These are phyloP conservation scores for Platyura marginata DNA, from an alignment of 1,140 invertebrate species.

Conservation along the genomic window DNA sequence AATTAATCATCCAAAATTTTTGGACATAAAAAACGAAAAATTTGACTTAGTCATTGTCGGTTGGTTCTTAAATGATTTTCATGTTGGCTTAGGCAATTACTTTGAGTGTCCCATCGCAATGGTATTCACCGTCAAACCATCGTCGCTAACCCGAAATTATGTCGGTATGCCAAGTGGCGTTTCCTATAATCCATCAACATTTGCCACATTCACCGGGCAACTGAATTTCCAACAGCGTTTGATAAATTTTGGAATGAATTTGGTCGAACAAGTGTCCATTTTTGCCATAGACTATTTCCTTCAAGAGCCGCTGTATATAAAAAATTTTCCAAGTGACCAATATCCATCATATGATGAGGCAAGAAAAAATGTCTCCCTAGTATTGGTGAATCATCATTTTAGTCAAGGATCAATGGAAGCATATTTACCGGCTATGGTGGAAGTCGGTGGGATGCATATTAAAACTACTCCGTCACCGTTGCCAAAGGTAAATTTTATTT, in stretches of 20 bases:
- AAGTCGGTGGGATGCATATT: constrained; percentile 17
- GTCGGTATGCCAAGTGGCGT: neutral
- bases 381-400: constrained; percentile 14
- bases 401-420: constrained; percentile 4
- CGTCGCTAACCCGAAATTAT: neutral
- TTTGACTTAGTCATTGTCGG: constrained; percentile 1
- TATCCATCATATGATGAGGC: constrained; percentile 7
- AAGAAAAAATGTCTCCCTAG: constrained; percentile 14
- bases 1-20: too few relatives aligned
- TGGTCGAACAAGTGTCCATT: too few relatives aligned
- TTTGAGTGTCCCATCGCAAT: neutral
- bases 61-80: neutral
- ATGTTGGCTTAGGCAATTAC: neutral
- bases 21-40: neutral
- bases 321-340: neutral
- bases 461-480: constrained; percentile 7
- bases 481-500: constrained; percentile 11
- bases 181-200: neutral
- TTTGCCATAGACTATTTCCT: neutral
- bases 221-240: too few relatives aligned
- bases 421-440: constrained; percentile 11
- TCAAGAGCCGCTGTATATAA: neutral
- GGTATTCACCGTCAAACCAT: neutral
- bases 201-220: neutral
- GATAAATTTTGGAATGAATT: too few relatives aligned